phyloP scores from a whole-genome alignment of 1,140 invertebrate species.

The Aethina tumida region DNA sequence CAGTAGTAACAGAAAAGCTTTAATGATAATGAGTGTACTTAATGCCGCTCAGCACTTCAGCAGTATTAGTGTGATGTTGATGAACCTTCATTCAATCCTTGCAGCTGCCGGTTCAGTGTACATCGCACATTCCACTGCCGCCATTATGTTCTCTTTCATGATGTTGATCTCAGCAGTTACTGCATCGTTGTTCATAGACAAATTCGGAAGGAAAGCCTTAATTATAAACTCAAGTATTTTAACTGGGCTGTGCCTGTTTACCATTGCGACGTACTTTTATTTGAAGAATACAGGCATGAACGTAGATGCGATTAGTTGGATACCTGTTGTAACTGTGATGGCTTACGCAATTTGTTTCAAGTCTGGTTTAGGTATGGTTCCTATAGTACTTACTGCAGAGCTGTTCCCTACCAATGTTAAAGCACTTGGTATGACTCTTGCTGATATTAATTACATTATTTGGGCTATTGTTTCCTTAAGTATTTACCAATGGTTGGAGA shows the following conservation, averaged over 20 bases:
- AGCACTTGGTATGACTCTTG: conserved; percentile 33
- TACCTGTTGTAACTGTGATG: conserved; percentile 22
- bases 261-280: conserved; percentile 27
- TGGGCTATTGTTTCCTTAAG: conserved; percentile 56
- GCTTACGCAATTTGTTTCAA: conserved; percentile 26
- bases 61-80: conserved; percentile 45
- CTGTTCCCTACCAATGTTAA: conserved; percentile 54
- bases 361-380: conserved; percentile 42
- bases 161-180: conserved; percentile 27
- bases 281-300: conserved; percentile 18
- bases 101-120: conserved; percentile 30
- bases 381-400: conserved; percentile 60
- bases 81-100: conserved; percentile 43
- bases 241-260: conserved; percentile 15
- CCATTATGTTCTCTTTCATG: conserved; percentile 35
- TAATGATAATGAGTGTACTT: conserved; percentile 35
- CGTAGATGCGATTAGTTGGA: conserved; percentile 18
- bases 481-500: conserved; percentile 45
- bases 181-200: conserved; percentile 34
- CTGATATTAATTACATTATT: conserved; percentile 27
- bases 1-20: conserved; percentile 25
- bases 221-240: conserved; percentile 30
- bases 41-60: conserved; percentile 44
- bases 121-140: conserved; percentile 25
- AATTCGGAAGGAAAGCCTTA: conserved; percentile 37